A percentile compares a stretch with the other conserved stretches of the same genome.
Conservation (phyloP, 2,888 invertebrate genomes). For the Orgyia antiqua region DNA sequence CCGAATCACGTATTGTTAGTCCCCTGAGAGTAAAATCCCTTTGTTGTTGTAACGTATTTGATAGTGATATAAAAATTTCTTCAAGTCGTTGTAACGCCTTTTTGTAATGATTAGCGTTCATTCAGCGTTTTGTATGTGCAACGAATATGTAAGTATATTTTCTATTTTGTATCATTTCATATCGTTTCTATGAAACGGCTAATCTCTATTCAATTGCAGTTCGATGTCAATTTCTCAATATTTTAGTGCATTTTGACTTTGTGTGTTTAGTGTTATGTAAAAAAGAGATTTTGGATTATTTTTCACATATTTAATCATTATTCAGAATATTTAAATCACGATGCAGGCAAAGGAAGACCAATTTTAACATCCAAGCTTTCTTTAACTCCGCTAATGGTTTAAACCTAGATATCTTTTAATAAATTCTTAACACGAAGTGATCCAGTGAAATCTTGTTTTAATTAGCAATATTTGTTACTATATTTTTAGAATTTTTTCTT, state of each 20-base stretch:
- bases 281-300: too few relatives aligned
- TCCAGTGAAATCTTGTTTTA: too few relatives aligned
- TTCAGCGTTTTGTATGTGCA: slow-evolving; percentile 55
- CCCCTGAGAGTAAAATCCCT: slow-evolving; percentile 26
- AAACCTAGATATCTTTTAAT: too few relatives aligned
- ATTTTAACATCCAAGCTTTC: too few relatives aligned
- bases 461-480: too few relatives aligned
- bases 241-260: slow-evolving; percentile 11
- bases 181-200: slow-evolving; percentile 44
- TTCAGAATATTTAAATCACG: too few relatives aligned
- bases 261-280: slow-evolving; percentile 2
- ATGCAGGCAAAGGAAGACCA: too few relatives aligned
- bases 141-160: slow-evolving; percentile 45
- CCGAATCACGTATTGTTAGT: slow-evolving; percentile 15
- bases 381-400: too few relatives aligned
- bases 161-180: slow-evolving; percentile 21
- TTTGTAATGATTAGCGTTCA: slow-evolving; percentile 24
- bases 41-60: slow-evolving; percentile 34
- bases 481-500: too few relatives aligned
- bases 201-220: too few relatives aligned
- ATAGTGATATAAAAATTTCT: slow-evolving; percentile 16
- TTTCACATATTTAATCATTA: too few relatives aligned
- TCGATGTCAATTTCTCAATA: slow-evolving; percentile 11
- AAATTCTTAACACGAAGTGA: too few relatives aligned
- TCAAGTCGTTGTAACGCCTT: slow-evolving; percentile 28